Evolutionary conservation across 2,888 invertebrate genomes (phyloP).

Genomic region (Caenorhabditis doughertyi): DNA sequence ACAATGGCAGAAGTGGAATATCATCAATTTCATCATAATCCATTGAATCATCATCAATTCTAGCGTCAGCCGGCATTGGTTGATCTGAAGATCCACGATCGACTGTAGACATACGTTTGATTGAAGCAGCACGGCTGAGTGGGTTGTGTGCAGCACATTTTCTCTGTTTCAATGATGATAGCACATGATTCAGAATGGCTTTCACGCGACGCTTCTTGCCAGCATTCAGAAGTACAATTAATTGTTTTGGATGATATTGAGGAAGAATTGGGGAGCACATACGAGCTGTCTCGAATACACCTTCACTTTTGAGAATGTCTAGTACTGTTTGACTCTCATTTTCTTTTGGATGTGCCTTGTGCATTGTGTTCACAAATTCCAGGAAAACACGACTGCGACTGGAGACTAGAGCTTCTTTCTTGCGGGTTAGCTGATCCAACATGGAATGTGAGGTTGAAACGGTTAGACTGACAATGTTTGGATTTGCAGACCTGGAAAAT

Average conservation of each 20-base stretch:
- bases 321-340: conserved; percentile 57
- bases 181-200: conserved; percentile 95
- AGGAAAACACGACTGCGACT: conserved; percentile 71
- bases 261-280: conserved; percentile 98
- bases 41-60: conserved; percentile 69
- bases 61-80: conserved; percentile 12
- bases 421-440: conserved; percentile 78
- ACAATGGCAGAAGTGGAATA: conserved; percentile 97
- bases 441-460: conserved; percentile 79
- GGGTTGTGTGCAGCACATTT: conserved; percentile 61
- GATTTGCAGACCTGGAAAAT: conserved; percentile 22
- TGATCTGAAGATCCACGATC: conserved; percentile 50
- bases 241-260: conserved; percentile 98
- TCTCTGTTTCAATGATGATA: conserved; percentile 37
- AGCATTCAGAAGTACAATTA: conserved; percentile 97
- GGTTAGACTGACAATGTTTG: conserved; percentile 52
- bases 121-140: conserved; percentile 74
- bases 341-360: conserved; percentile 53
- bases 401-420: conserved; percentile 69
- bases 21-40: conserved; percentile 95
- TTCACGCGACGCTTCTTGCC: conserved; percentile 98
- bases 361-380: conserved; percentile 69
- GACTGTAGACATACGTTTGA: conserved; percentile 70
- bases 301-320: conserved; percentile 75
- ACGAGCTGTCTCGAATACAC: conserved; percentile 95